Evolutionary conservation across 2,113 vertebrate species (phyloP).

Genomic region (Saguinus midas): DNA sequence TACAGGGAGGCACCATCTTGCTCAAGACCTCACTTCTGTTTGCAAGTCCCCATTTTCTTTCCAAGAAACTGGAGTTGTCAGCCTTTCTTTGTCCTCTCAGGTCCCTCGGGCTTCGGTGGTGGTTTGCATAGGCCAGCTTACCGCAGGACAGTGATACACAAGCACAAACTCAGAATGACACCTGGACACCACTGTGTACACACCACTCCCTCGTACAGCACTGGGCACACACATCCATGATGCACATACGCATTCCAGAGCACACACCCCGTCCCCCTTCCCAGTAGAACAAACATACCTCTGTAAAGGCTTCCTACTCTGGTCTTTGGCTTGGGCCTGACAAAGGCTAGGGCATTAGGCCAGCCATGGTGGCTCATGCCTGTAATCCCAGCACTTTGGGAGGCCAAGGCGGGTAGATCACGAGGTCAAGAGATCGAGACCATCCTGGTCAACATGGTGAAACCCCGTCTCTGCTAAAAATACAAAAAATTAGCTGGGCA

Average conservation of each 20-base stretch:
- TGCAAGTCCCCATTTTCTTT: not conserved
- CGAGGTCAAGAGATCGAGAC: too few relatives aligned
- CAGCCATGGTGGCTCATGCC: too few relatives aligned
- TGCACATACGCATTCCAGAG: too few relatives aligned
- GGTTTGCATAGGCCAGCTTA: not conserved
- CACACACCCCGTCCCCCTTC: not conserved
- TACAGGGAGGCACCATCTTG: not conserved
- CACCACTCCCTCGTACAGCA: not conserved
- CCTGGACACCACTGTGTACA: too few relatives aligned
- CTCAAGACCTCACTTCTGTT: not conserved
- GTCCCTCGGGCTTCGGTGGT: not conserved
- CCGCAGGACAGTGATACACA: fast-evolving
- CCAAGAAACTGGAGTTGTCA: not conserved
- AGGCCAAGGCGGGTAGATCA: too few relatives aligned
- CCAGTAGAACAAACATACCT: not conserved
- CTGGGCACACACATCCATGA: not conserved
- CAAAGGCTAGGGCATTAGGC: not conserved
- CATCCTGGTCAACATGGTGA: too few relatives aligned
- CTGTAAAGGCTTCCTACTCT: not conserved
- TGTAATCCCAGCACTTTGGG: too few relatives aligned
- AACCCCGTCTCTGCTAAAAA: too few relatives aligned
- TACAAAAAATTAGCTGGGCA: too few relatives aligned
- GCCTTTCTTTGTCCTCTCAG: not conserved
- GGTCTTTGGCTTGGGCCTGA: not conserved
- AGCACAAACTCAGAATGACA: not conserved